These are phyloP conservation scores for Agrochola circellaris DNA, from an alignment of 2,888 invertebrate genomes.

Conservation along the genomic window DNA sequence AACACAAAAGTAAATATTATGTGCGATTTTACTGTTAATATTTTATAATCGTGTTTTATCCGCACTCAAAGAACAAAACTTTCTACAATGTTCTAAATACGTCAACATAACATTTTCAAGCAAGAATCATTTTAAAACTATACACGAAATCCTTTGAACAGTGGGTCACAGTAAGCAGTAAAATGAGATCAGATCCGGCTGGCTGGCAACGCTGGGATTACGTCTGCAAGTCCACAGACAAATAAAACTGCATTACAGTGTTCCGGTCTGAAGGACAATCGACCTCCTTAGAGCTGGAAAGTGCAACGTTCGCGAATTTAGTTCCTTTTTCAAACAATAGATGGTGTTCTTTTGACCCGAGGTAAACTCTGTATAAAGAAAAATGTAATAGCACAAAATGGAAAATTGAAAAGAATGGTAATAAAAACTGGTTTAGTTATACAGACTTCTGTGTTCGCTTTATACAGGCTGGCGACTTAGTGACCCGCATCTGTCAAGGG, in stretches of 20 bases:
- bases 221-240: constrained; percentile 39
- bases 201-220: constrained; percentile 50
- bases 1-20: not conserved
- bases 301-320: constrained; percentile 34
- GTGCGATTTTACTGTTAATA: not conserved
- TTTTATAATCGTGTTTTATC: not conserved
- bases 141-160: constrained; percentile 27
- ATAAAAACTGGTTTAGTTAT: not conserved
- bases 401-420: not conserved
- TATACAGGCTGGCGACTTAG: not conserved
- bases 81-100: not conserved
- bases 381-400: not conserved
- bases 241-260: constrained; percentile 58
- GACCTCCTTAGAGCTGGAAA: constrained; percentile 35
- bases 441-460: not conserved
- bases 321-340: constrained; percentile 49
- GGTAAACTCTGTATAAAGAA: not conserved
- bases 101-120: not conserved
- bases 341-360: constrained; percentile 18
- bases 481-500: no score
- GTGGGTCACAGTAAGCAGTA: constrained; percentile 4
- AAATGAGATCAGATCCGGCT: constrained; percentile 49
- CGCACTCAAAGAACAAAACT: not conserved
- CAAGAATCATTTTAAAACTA: constrained; percentile 18
- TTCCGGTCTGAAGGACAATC: constrained; percentile 52